A percentile compares a stretch with the other conserved stretches of the same genome.
phyloP scores from a whole-genome alignment of 2,888 invertebrate genomes.

The Drosophila histrio region DNA sequence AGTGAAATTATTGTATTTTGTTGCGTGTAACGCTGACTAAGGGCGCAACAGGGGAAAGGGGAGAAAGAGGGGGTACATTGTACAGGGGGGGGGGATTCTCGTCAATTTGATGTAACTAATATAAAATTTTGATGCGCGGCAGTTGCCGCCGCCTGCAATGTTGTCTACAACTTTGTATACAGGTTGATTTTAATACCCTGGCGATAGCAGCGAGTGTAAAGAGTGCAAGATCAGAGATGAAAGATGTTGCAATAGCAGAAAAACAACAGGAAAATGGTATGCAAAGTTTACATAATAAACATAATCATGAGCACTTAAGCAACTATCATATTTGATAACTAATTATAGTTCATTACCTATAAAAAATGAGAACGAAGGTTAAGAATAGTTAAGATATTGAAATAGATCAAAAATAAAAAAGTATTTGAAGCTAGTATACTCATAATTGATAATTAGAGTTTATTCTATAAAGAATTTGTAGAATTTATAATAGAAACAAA shows the following conservation, averaged over 20 bases:
- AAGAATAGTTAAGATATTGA: background rate
- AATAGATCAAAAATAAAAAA: background rate
- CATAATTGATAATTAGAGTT: background rate
- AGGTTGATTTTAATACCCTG: slow-evolving; percentile 18
- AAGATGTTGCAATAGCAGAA: background rate
- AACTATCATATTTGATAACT: background rate
- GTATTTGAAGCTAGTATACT: background rate
- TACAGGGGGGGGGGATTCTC: slow-evolving; percentile 1
- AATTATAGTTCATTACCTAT: background rate
- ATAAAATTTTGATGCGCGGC: slow-evolving; percentile 56
- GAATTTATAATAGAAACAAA: background rate
- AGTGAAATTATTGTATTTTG: slow-evolving; percentile 69
- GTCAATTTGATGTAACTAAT: slow-evolving; percentile 50
- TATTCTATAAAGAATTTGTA: background rate
- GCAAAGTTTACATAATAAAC: background rate
- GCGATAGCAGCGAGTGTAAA: background rate
- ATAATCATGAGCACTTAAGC: background rate
- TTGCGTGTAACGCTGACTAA: slow-evolving; percentile 11
- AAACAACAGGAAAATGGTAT: background rate
- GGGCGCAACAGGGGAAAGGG: background rate
- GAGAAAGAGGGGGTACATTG: background rate
- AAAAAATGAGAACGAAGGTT: background rate
- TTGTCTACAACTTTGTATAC: slow-evolving; percentile 28
- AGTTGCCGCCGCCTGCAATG: slow-evolving; percentile 17
- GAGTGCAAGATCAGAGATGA: background rate